These are phyloP conservation scores for Parascotia fuliginaria DNA, from an alignment of 2,888 invertebrate genomes.

Conservation along the genomic window DNA sequence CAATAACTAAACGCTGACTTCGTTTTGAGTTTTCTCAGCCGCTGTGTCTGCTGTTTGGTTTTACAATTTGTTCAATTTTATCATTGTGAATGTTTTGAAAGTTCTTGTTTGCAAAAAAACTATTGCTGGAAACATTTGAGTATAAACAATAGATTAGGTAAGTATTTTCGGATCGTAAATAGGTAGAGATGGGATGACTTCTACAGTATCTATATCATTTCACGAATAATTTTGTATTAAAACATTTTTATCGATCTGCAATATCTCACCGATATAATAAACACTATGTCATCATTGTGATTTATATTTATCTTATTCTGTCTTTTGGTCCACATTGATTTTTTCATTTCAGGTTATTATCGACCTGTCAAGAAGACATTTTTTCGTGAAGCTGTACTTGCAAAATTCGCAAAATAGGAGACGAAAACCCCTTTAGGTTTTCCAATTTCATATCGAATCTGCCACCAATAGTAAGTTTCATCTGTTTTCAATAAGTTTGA, in stretches of 20 bases:
- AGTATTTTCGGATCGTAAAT: constrained; percentile 11
- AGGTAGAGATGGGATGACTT: constrained; percentile 11
- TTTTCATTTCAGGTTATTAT: constrained; percentile 84
- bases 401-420: constrained; percentile 85
- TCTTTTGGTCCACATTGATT: constrained; percentile 74
- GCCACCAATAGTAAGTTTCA: constrained; percentile 81
- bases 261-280: constrained; percentile 29
- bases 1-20: constrained; percentile 63
- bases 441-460: constrained; percentile 85
- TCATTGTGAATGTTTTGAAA: constrained; percentile 46
- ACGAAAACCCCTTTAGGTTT: constrained; percentile 83
- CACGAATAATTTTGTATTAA: constrained; percentile 25
- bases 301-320: constrained; percentile 35
- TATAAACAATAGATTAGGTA: constrained; percentile 24
- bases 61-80: constrained; percentile 49
- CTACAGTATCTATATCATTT: constrained; percentile 20
- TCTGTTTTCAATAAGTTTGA: constrained; percentile 14
- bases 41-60: constrained; percentile 74
- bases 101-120: constrained; percentile 36
- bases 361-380: constrained; percentile 85
- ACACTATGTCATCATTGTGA: constrained; percentile 20
- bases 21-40: constrained; percentile 77
- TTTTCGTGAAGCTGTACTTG: constrained; percentile 73
- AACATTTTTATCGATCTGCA: constrained; percentile 44
- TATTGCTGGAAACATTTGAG: constrained; percentile 21